Base-by-base conservation (phyloP, 2,888 invertebrate species). In the Chymomyza amoena region DNA sequence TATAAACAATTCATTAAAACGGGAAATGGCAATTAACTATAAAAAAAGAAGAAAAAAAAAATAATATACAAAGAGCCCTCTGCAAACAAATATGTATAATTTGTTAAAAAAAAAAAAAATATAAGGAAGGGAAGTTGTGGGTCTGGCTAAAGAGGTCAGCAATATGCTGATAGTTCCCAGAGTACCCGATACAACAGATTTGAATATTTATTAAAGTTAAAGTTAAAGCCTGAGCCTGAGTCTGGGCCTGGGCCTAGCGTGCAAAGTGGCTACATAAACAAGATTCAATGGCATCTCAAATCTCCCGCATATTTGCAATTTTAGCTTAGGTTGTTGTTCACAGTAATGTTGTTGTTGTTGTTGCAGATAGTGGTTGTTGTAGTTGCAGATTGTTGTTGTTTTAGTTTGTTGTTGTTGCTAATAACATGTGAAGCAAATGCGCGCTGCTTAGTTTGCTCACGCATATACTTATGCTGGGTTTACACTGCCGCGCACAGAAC, bases 1-100 rank as follows among this genome's bases (percentile, higher is more conserved):
- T 62, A 80, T 87, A 84, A 84, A 87, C 86, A 85, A 87, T 84
- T 87, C 88, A 84, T 84, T 87, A 84, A 83, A 84, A 84, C 84
- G 84, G 83, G 84, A 84, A 88, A 84, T 77, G 84, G 84, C 88
- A 84, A 84, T 84, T 84, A 79, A 57, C 20, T 25, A 25, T 18
- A 57, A 57, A 25, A 18, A 80, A 74, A 68, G 63, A 70, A 64
- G 70, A 50, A 64, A 20, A 39, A 57, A n/a, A 57, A 57, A 57
- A 57, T 18, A 28, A 36, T 39, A 64, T 16, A 61, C 20, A 54
- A 9, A 61, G 16, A 61, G 51, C 32, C 52, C 54, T 50, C 7
- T n/a, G 18, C 45, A 10, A 16, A 6, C 28, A 59, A 25, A 20
- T 50, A 61, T 66, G 15, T 59, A 57, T 45, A 66, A 60, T 25